Conservation (phyloP, 2,797 vertebrate species). For the Chaetophractus vellerosus region DNA sequence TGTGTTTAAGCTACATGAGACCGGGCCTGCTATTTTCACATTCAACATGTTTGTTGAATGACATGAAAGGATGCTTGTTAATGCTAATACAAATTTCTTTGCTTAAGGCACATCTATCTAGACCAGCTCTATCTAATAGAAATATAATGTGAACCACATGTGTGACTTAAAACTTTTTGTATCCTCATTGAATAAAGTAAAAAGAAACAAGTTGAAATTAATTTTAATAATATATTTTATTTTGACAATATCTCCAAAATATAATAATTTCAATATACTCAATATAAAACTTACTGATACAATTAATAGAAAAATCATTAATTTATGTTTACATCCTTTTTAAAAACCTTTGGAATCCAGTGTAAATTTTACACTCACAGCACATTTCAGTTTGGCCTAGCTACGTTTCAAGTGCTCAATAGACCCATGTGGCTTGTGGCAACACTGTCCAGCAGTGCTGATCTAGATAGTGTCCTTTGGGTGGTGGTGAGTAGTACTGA, state of each 20-base stretch:
- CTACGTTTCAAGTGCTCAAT: neutral
- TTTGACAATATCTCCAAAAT: neutral
- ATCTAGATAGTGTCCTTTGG: neutral
- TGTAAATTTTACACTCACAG: neutral
- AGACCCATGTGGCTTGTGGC: neutral
- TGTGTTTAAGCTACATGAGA: neutral
- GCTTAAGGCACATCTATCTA: neutral
- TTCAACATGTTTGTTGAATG: neutral
- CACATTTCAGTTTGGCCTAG: neutral
- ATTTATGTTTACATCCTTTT: neutral
- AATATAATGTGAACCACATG: neutral
- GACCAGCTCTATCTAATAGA: neutral
- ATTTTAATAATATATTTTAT: neutral
- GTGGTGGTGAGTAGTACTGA: neutral
- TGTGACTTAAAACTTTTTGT: conserved; percentile 2
- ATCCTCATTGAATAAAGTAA: neutral
- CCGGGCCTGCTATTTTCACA: neutral
- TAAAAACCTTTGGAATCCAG: neutral
- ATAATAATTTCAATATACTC: neutral
- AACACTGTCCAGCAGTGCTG: neutral
- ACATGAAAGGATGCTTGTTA: neutral
- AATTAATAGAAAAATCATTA: neutral
- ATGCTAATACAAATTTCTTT: neutral
- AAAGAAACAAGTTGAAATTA: neutral
- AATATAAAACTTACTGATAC: neutral